Conservation (phyloP, 2,797 vertebrate species). For the Merluccius polli region DNA sequence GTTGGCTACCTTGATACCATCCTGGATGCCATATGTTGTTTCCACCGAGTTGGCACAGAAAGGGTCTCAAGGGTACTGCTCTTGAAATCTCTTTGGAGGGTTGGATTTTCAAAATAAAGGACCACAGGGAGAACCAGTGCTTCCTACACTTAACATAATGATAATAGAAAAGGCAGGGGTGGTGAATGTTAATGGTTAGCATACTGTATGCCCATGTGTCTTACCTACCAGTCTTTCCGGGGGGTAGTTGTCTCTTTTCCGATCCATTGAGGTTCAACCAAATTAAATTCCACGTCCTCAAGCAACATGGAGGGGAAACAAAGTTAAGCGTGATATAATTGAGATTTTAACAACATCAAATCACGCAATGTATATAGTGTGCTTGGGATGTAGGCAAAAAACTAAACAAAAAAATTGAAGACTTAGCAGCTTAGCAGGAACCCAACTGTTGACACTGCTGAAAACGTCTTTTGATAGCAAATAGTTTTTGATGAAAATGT, state of each 20-base stretch:
- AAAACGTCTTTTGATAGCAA: background rate
- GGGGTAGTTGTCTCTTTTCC: no score
- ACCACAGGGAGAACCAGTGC: slow-evolving; percentile 20
- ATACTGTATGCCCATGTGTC: background rate
- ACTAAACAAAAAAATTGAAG: background rate
- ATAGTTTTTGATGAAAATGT: no score
- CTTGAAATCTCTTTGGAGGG: slow-evolving; percentile 30
- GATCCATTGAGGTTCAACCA: no score
- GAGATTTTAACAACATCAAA: background rate
- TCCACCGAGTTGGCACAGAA: background rate
- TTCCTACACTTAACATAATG: slow-evolving; percentile 12
- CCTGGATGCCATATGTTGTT: background rate
- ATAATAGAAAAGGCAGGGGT: background rate
- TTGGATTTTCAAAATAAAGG: slow-evolving; percentile 20
- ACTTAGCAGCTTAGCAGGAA: background rate
- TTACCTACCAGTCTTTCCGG: no score
- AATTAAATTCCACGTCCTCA: background rate
- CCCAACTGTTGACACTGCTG: background rate
- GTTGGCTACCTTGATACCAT: background rate
- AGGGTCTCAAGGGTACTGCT: slow-evolving; percentile 15
- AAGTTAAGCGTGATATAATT: background rate
- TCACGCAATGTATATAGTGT: background rate
- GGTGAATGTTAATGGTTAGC: background rate
- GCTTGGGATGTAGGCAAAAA: background rate
- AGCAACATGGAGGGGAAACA: background rate